Evolutionary conservation across 2,797 vertebrate genomes (phyloP).

Genomic region (Sternotherus odoratus): DNA sequence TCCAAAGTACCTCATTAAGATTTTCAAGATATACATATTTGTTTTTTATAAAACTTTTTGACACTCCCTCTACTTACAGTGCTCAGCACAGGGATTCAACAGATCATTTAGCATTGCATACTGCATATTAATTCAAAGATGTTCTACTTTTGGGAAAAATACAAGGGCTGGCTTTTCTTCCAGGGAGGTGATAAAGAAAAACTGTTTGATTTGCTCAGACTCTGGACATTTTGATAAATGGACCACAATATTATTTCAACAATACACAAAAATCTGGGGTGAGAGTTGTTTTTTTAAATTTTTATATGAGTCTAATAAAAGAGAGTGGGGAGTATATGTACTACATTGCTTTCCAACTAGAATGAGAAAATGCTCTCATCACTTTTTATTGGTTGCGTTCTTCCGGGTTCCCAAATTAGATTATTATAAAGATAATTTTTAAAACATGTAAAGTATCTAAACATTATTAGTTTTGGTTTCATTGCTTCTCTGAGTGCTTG

Average conservation of each 20-base stretch:
- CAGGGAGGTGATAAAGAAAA: conserved; percentile 40
- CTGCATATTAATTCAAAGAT: conserved; percentile 51
- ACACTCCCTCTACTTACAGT: conserved; percentile 35
- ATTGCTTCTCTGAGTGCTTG: background rate
- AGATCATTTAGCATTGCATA: conserved; percentile 24
- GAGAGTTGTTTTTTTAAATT: background rate
- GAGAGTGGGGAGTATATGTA: background rate
- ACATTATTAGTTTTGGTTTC: background rate
- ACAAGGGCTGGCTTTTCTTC: conserved; percentile 50
- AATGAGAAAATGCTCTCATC: background rate
- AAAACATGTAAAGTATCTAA: background rate
- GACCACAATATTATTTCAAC: conserved; percentile 4
- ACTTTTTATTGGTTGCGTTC: background rate
- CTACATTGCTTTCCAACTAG: background rate
- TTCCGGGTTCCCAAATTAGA: background rate
- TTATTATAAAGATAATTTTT: background rate
- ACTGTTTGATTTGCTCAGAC: conserved; percentile 53
- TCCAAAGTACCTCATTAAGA: conserved; percentile 23
- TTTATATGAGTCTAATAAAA: background rate
- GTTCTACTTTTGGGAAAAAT: background rate
- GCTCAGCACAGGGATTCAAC: background rate
- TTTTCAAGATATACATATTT: background rate
- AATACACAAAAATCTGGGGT: background rate
- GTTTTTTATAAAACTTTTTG: conserved; percentile 48
- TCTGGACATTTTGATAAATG: background rate